A percentile compares a stretch with the other conserved stretches of the same genome.
Conservation (phyloP, 2,888 invertebrate genomes). For the Chrysolina haemoptera region DNA sequence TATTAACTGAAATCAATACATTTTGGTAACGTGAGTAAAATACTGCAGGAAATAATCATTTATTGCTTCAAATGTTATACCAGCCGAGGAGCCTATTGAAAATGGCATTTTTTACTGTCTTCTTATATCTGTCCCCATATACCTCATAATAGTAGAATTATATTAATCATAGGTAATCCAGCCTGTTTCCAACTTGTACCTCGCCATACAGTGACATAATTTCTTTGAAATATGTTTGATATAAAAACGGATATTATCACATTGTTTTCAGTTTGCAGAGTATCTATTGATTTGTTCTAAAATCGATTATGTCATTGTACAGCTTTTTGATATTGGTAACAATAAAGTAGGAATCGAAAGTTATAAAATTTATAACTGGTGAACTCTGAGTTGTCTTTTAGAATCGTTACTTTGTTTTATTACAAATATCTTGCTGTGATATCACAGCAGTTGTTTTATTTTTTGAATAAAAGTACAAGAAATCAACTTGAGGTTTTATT, state of each 20-base stretch:
- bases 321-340: conserved; percentile 35
- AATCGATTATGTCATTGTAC: conserved; percentile 43
- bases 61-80: no score
- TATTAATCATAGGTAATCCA: neutral
- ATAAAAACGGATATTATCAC: neutral
- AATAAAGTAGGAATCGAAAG: conserved; percentile 37
- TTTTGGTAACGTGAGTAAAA: no score
- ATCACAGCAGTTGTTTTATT: conserved; percentile 53
- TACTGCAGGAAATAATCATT: no score
- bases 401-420: conserved; percentile 41
- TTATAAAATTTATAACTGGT: conserved; percentile 40
- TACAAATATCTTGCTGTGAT: conserved; percentile 49
- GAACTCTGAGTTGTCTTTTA: conserved; percentile 39
- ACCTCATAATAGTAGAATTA: neutral
- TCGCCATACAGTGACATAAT: conserved; percentile 37
- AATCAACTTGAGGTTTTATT: conserved; percentile 38
- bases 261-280: neutral
- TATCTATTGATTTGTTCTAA: conserved; percentile 46
- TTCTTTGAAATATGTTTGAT: conserved; percentile 1
- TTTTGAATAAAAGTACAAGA: conserved; percentile 52
- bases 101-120: no score
- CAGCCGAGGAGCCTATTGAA: no score
- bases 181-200: neutral
- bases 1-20: no score
- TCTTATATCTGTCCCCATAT: no score